These are phyloP conservation scores for Drosophila aff. DNA, from an alignment of 1,140 invertebrate species.

Conservation along the genomic window DNA sequence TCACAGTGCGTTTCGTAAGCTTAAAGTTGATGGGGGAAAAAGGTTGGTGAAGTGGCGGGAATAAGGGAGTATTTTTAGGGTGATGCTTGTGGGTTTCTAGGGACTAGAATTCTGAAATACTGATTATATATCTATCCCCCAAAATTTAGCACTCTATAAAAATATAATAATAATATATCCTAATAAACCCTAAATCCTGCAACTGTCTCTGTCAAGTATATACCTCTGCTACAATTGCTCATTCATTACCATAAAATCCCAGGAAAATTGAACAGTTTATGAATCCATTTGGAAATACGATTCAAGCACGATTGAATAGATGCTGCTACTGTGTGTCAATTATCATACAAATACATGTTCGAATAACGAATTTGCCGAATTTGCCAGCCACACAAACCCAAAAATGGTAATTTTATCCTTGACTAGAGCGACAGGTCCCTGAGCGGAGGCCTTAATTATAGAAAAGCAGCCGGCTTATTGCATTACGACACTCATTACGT, in stretches of 20 bases:
- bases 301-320: slow-evolving; percentile 10
- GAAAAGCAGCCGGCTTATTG: slow-evolving; percentile 26
- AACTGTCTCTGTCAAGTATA: background rate
- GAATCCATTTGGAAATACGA: slow-evolving; percentile 7
- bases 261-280: background rate
- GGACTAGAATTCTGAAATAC: background rate
- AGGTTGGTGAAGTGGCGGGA: background rate
- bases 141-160: background rate
- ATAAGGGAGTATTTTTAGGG: background rate
- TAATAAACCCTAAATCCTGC: background rate
- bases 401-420: slow-evolving; percentile 32
- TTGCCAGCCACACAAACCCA: background rate
- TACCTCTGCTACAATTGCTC: background rate
- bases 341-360: slow-evolving; percentile 8
- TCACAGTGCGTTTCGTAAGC: slow-evolving; percentile 24
- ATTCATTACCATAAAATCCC: slow-evolving; percentile 19
- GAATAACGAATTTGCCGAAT: slow-evolving; percentile 17
- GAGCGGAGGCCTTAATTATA: slow-evolving; percentile 19
- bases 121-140: background rate
- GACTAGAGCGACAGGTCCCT: slow-evolving; percentile 1
- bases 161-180: background rate
- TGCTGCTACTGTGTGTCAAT: background rate
- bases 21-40: slow-evolving; percentile 9
- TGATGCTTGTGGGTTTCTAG: background rate
- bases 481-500: slow-evolving; percentile 45